Evolutionary conservation across 2,888 invertebrate species (phyloP), one percentile per base, ranked within the genome.

Genomic region (Idaea biselata): DNA sequence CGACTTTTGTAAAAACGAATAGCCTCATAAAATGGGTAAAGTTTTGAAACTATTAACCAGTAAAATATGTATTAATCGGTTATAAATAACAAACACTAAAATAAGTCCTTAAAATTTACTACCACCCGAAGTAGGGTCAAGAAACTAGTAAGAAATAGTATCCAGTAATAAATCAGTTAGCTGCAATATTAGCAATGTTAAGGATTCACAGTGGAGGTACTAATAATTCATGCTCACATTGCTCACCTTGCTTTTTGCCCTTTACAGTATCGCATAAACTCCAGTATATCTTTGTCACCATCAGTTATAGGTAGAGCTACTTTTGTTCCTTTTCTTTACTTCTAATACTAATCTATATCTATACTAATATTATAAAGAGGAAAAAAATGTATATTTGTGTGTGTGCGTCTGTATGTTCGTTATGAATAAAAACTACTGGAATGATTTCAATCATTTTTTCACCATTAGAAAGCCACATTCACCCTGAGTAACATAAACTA

Each of bases 211-310:
- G 76, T 73, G 64, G 73, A 70, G 71, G 71, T 71, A 68, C 70
- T 64, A 72, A 82, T 84, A 84, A 84, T 81, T 86, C 79, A 86
- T 78, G 75, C 77, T 82, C 78, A 84, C 78, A 81, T 81, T 76
- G 14, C 44, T 44, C 44, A 70, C 68, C 68, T 73, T 72, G 76
- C 80, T 77, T 73, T 78, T 81, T 82, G 79, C 79, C 79, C 84
- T 81, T 74, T 74, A 73, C 73, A 68, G 71, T 81, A 83, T 83
- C 82, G 44, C 6, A 33, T 33, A 33, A 33, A 44, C 44, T 44
- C 14, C 11, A 0, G 6, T 8, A 44, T 8, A 44, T 44, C 44
- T 44, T 44, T 44, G 44, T 44, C 44, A 44, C 44, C 44, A 8
- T 14, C 14, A 8, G 33, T 33, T 33, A 33, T 33, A 11, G 33